A percentile compares a stretch with the other conserved stretches of the same genome.
phyloP scores from a whole-genome alignment of 2,888 invertebrate species.

The Galerucella pusilla region DNA sequence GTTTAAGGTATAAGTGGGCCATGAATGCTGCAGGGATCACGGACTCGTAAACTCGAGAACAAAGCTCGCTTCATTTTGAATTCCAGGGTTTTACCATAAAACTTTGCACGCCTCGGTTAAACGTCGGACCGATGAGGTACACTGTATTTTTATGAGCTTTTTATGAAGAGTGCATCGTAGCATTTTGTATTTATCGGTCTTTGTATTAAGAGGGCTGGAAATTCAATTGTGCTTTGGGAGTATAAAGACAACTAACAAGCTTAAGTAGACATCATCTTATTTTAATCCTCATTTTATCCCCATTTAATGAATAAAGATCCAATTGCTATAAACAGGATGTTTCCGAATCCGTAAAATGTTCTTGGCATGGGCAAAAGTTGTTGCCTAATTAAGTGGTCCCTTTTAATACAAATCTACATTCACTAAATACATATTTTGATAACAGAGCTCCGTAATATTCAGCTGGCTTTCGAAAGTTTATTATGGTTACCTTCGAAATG shows the following conservation, averaged over 20 bases:
- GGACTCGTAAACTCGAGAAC: slow-evolving; percentile 52
- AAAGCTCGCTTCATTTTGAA: slow-evolving; percentile 47
- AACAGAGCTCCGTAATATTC: too few species aligned
- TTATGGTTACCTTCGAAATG: too few species aligned
- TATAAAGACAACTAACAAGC: neutral
- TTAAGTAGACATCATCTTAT: too few species aligned
- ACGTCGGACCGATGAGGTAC: slow-evolving; percentile 36
- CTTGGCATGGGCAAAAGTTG: too few species aligned
- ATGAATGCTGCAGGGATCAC: slow-evolving; percentile 52
- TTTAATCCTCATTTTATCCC: too few species aligned
- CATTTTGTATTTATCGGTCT: slow-evolving; percentile 3
- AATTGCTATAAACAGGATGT: too few species aligned
- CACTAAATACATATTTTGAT: too few species aligned
- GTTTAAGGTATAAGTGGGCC: slow-evolving; percentile 50
- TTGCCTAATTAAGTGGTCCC: too few species aligned
- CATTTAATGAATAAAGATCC: too few species aligned
- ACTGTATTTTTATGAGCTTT: slow-evolving; percentile 36
- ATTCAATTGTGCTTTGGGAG: neutral
- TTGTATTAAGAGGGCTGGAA: neutral
- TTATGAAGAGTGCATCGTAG: slow-evolving; percentile 31
- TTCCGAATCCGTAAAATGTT: too few species aligned
- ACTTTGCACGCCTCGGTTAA: slow-evolving; percentile 37
- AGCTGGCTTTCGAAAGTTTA: too few species aligned
- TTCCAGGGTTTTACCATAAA: slow-evolving; percentile 42
- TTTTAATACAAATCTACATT: too few species aligned